Evolutionary conservation across 2,888 invertebrate species (phyloP), one percentile per base, ranked within the genome.

Genomic region (Amphipoea oculea): DNA sequence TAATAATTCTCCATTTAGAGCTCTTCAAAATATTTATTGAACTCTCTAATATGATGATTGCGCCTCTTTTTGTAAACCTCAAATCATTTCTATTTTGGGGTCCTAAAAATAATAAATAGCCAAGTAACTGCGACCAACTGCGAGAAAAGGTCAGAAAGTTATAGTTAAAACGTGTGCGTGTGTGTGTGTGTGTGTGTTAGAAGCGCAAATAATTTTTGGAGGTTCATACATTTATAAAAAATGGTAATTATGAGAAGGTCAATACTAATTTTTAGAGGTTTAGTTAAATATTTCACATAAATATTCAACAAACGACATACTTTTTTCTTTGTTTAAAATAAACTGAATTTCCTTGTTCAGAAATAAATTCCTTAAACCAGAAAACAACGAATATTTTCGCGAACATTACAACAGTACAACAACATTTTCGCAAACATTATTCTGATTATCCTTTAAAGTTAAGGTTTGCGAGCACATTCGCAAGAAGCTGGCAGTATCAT

Each of bases 371-470:
- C 14, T 60, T 51, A 42, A 60, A 57, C n/a, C 36, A 42, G 12
- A 20, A 67, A 83, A 80, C 60, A 45, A 80, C 45, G 40, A 5
- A 14, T n/a, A 65, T 63, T 72, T 71, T 62, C 17, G 17, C 29
- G 29, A 12, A 45, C 42, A 40, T 40, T 40, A 40, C 4, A 40
- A 40, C 40, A 40, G n/a, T 2, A 40, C 40, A 40, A 40, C n/a
- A 40, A 40, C 40, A 40, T 40, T 40, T 2, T 40, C 40, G 40
- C 4, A 2, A 40, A 40, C 40, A 40, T 40, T 40, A 40, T 40
- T 40, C 40, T 5, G 40, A 40, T 40, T 40, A 40, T 40, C 40
- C 40, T 40, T 40, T 40, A 40, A 40, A 5, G 40, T 40, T 40
- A 40, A 40, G 40, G 40, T 40, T 40, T 0, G 5, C 40, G 40